Evolutionary conservation across 2,797 vertebrate genomes (phyloP).

Genomic region (Acanthis flammea): DNA sequence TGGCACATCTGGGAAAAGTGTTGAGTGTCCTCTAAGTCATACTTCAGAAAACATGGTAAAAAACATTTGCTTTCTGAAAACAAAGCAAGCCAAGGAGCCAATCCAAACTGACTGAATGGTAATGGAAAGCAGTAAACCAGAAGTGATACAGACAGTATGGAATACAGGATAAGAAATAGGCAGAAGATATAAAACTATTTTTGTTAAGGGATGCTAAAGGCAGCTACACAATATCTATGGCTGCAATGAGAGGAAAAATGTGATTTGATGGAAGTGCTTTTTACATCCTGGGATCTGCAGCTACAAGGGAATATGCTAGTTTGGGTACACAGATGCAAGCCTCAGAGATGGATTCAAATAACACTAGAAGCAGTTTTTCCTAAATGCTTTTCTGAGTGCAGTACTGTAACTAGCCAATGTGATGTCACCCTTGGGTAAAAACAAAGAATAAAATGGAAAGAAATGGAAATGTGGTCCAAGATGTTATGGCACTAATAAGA

Average conservation of each 20-base stretch:
- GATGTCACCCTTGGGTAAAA: background rate
- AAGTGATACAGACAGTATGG: background rate
- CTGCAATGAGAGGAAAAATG: background rate
- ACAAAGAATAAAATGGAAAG: background rate
- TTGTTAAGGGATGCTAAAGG: background rate
- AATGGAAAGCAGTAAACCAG: background rate
- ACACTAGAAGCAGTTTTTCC: background rate
- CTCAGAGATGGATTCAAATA: background rate
- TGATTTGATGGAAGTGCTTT: background rate
- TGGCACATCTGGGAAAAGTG: background rate
- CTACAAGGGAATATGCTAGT: background rate
- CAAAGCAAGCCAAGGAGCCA: background rate
- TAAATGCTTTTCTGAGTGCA: background rate
- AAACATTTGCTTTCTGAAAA: background rate
- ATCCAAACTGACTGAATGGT: background rate
- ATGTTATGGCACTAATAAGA: background rate
- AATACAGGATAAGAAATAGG: background rate
- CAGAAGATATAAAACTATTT: background rate
- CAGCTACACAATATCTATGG: background rate
- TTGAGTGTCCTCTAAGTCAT: background rate
- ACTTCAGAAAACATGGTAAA: background rate
- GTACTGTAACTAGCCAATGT: background rate
- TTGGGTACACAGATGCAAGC: accelerated
- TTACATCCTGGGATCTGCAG: background rate
- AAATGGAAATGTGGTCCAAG: background rate